These are phyloP conservation scores for Agrochola lychnidis DNA, from an alignment of 2,888 invertebrate species.

Conservation along the genomic window DNA sequence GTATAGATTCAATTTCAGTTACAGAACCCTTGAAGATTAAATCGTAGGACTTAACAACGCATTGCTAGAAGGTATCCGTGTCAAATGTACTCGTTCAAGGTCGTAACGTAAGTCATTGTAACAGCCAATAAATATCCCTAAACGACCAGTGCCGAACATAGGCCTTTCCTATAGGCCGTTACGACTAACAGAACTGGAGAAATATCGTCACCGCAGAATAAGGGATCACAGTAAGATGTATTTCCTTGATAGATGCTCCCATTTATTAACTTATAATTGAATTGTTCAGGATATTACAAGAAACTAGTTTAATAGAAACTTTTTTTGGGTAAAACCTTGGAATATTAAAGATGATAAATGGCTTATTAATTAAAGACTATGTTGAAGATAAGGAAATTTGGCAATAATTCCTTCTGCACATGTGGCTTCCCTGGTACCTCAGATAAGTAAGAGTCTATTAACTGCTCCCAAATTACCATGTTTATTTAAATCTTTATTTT, in stretches of 20 bases:
- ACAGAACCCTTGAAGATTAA: not conserved
- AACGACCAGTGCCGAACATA: conserved; percentile 40
- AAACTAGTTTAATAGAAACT: too few species aligned
- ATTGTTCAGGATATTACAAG: too few species aligned
- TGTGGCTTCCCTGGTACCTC: too few species aligned
- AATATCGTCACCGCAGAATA: conserved; percentile 43
- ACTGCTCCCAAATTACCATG: too few species aligned
- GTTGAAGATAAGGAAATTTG: too few species aligned
- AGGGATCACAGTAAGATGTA: conserved; percentile 12
- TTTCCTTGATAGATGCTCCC: conserved; percentile 23
- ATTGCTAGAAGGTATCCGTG: conserved; percentile 16
- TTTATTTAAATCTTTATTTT: too few species aligned
- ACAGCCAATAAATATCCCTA: conserved; percentile 57
- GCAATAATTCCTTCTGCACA: too few species aligned
- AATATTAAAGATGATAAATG: too few species aligned
- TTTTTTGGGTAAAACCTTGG: too few species aligned
- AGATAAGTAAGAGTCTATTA: too few species aligned
- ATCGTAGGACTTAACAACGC: not conserved
- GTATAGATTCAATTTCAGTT: not conserved
- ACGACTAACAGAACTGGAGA: conserved; percentile 39
- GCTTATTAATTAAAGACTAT: too few species aligned
- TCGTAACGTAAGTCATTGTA: conserved; percentile 50
- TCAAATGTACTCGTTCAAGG: conserved; percentile 18
- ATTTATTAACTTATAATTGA: conserved; percentile 11
- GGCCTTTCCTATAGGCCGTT: conserved; percentile 38